Evolutionary conservation across 1,140 invertebrate species (phyloP).

Genomic region (Heliconius hermathena): DNA sequence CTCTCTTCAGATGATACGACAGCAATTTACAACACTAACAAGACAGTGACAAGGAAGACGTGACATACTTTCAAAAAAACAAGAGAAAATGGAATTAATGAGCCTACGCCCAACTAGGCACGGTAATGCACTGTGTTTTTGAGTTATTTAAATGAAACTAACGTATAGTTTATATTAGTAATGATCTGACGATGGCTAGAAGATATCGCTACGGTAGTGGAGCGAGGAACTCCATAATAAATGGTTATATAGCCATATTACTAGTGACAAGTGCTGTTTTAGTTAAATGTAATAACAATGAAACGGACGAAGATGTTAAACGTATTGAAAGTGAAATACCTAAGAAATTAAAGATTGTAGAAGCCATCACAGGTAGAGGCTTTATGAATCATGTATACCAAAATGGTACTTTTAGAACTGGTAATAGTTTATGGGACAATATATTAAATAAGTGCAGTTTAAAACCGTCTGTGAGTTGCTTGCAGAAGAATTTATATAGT

Average conservation of each 20-base stretch:
- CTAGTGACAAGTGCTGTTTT: slow-evolving; percentile 47
- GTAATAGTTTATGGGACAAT: slow-evolving; percentile 87
- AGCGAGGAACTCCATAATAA: slow-evolving; percentile 27
- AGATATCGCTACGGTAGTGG: slow-evolving; percentile 32
- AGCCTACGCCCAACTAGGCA: slow-evolving; percentile 39
- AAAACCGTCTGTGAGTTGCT: slow-evolving; percentile 86
- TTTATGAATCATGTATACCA: slow-evolving; percentile 63
- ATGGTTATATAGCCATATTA: slow-evolving; percentile 44
- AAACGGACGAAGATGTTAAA: slow-evolving; percentile 45
- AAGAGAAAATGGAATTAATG: slow-evolving; percentile 57
- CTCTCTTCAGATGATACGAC: slow-evolving; percentile 38
- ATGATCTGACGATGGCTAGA: slow-evolving; percentile 67
- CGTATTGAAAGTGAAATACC: slow-evolving; percentile 55
- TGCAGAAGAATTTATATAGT: slow-evolving; percentile 88
- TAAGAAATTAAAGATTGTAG: slow-evolving; percentile 62
- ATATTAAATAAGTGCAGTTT: slow-evolving; percentile 86
- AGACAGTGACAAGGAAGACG: slow-evolving; percentile 30
- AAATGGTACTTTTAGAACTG: slow-evolving; percentile 81
- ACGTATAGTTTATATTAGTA: slow-evolving; percentile 47
- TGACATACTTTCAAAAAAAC: slow-evolving; percentile 35
- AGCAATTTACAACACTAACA: slow-evolving; percentile 19
- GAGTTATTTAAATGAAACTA: slow-evolving; percentile 47
- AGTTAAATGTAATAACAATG: slow-evolving; percentile 53
- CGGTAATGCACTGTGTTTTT: slow-evolving; percentile 40
- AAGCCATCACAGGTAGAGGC: slow-evolving; percentile 58